Base-by-base conservation (phyloP, 1,140 invertebrate genomes). In the Solen grandis region DNA sequence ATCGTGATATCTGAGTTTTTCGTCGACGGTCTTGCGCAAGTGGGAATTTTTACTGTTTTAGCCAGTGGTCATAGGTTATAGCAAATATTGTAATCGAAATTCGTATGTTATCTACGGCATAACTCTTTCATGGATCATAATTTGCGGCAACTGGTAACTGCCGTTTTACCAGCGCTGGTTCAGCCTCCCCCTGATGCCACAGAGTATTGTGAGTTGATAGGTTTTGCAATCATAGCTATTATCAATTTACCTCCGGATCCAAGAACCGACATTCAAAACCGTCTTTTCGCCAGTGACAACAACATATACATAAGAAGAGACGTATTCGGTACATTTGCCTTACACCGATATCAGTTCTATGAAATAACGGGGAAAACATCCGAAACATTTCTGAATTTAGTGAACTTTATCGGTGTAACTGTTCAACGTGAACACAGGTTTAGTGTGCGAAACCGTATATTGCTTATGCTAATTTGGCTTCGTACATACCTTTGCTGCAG, bases 281-380 rank as follows among this genome's bases (percentile, higher is more conserved):
- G n/a, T n/a, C n/a, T 25, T 8, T 68, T 68, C 52, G 31, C 63
- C 8, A 36, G 29, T n/a, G 63, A 50, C 14, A 29, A 38, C 19
- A 25, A 46, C 31, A 14, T 25, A n/a, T 68, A 68, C 33, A 25
- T n/a, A 50, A 46, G 63, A 22, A 68, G 63, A 50, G 41, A 68
- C 31, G 38, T 68, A 29, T 68, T 68, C 22, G 8, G 35, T n/a
- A 31, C n/a, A n/a, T n/a, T n/a, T n/a, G n/a, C n/a, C n/a, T n/a
- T n/a, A n/a, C n/a, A n/a, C n/a, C n/a, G n/a, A 4, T 68, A 68
- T 29, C 36, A 68, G 36, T 50, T 68, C 25, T 68, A 25, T n/a
- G 31, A 50, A 27, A 13, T 41, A 14, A 68, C 63, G 2, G 38
- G 63, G 31, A 50, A 69, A 54, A 69, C 66, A 8, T 50, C 41